Percentiles rank a stretch among this genome's conserved stretches.
Evolutionary conservation across 2,113 vertebrate genomes (phyloP).

Genomic region (Rhinoderma darwinii): DNA sequence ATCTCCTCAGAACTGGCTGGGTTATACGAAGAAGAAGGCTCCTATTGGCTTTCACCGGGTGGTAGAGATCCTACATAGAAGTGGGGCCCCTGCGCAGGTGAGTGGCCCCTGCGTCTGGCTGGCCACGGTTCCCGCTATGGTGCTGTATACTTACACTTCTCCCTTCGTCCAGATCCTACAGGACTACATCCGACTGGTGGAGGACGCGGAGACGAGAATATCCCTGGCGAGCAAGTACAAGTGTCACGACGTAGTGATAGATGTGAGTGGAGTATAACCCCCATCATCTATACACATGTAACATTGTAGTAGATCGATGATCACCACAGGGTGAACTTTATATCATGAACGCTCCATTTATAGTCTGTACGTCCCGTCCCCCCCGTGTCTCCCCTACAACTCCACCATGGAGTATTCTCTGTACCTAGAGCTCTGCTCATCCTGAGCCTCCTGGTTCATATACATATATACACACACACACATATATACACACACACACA

Average conservation of each 20-base stretch:
- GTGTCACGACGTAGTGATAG: conserved; percentile 93
- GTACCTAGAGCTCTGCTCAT: no score
- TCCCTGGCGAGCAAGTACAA: conserved; percentile 89
- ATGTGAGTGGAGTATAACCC: no score
- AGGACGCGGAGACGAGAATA: conserved; percentile 84
- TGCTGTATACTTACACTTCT: conserved; percentile 21
- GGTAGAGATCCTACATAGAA: conserved; percentile 92
- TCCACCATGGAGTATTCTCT: no score
- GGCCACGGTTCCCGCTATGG: neutral
- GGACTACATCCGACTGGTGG: conserved; percentile 87
- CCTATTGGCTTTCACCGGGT: conserved; percentile 90
- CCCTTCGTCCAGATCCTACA: conserved; percentile 80
- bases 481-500: no score
- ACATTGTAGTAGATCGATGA: no score
- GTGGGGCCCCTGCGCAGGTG: conserved; percentile 88
- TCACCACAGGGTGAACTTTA: no score
- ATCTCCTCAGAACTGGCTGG: conserved; percentile 87
- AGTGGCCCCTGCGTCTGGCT: conserved; percentile 17
- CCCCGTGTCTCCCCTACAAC: no score
- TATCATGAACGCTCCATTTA: no score
- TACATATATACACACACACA: no score
- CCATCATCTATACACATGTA: no score
- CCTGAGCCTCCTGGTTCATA: no score
- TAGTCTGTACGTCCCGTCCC: no score
- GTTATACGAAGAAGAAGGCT: conserved; percentile 89